Conservation (phyloP, 2,888 invertebrate genomes). For the Microchrysa polita region DNA sequence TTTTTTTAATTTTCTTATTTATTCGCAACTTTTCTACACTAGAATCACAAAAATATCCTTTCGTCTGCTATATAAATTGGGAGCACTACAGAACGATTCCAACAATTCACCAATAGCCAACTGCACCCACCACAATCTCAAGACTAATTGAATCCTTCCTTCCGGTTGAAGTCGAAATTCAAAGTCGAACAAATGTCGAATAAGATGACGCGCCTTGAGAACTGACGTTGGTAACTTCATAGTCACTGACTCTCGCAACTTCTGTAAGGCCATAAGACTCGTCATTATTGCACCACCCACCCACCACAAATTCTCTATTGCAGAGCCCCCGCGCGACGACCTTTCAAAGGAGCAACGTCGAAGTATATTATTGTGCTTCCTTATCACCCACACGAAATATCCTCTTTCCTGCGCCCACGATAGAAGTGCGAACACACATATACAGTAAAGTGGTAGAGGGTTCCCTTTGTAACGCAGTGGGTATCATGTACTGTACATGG, state of each 20-base stretch:
- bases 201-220: constrained; percentile 39
- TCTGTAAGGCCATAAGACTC: constrained; percentile 33
- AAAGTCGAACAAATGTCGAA: constrained; percentile 31
- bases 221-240: constrained; percentile 47
- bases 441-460: too few relatives aligned
- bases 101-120: constrained; percentile 42
- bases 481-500: not conserved
- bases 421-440: not conserved
- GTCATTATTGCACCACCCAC: constrained; percentile 32
- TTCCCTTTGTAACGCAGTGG: constrained; percentile 16
- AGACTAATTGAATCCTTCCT: constrained; percentile 49
- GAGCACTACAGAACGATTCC: not conserved
- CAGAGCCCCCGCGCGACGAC: not conserved
- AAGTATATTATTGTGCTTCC: constrained; percentile 10
- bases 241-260: constrained; percentile 50
- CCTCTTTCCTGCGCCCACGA: not conserved
- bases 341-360: constrained; percentile 5
- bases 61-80: constrained; percentile 24
- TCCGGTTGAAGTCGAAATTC: constrained; percentile 40
- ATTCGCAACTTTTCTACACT: not conserved
- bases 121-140: constrained; percentile 48
- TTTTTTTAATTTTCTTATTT: not conserved
- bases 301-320: not conserved
- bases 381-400: constrained; percentile 8
- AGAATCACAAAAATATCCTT: not conserved